A percentile compares a stretch with the other conserved stretches of the same genome.
phyloP scores from a whole-genome alignment of 2,888 invertebrate species.

The Plusia festucae region DNA sequence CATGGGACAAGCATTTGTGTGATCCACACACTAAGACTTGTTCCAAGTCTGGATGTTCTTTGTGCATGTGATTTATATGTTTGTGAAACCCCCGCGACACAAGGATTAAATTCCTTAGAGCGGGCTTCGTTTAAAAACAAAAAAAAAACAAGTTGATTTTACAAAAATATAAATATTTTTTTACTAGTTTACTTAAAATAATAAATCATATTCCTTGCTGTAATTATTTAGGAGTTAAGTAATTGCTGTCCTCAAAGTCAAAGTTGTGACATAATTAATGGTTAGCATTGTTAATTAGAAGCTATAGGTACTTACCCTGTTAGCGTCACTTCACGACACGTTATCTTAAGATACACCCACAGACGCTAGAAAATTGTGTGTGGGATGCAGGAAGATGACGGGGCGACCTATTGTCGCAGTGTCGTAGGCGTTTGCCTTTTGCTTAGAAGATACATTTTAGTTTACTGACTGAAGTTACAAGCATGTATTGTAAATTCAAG shows the following conservation, averaged over 20 bases:
- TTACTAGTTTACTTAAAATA: too few relatives aligned
- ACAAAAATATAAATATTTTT: too few relatives aligned
- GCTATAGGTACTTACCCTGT: too few relatives aligned
- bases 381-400: not conserved
- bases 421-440: not conserved
- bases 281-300: not conserved
- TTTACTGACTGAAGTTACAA: not conserved
- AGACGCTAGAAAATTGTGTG: not conserved
- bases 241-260: not conserved
- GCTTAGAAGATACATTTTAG: not conserved
- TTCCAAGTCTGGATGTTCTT: too few relatives aligned
- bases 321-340: not conserved
- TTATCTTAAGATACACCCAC: not conserved
- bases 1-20: too few relatives aligned
- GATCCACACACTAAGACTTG: too few relatives aligned
- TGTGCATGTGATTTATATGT: too few relatives aligned
- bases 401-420: not conserved
- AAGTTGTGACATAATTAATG: slow-evolving; percentile 2
- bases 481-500: not conserved
- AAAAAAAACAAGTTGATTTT: too few relatives aligned
- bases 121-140: too few relatives aligned
- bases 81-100: too few relatives aligned
- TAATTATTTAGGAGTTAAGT: not conserved
- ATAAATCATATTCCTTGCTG: not conserved
- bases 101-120: too few relatives aligned